A percentile compares a stretch with the other conserved stretches of the same genome.
These are phyloP conservation scores for Leptonema lineaticorne DNA, from an alignment of 1,140 invertebrate species.

Conservation along the genomic window DNA sequence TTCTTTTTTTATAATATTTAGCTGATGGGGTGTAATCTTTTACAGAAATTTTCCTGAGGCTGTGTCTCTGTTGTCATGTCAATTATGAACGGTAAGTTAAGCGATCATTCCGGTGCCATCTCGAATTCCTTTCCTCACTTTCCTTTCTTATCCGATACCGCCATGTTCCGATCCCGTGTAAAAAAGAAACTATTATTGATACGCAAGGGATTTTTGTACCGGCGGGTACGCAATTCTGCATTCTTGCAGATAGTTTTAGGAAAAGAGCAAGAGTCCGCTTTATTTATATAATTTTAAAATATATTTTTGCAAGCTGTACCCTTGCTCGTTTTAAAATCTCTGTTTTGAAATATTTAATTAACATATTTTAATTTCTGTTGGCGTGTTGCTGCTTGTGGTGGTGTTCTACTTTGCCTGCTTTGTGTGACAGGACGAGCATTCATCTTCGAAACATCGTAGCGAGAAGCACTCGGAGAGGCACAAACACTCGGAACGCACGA, in stretches of 20 bases:
- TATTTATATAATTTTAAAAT: not conserved
- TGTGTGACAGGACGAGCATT: slow-evolving; percentile 60
- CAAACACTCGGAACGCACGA: slow-evolving; percentile 45
- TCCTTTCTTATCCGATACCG: slow-evolving; percentile 9
- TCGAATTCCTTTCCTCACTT: not conserved
- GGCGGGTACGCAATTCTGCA: slow-evolving; percentile 16
- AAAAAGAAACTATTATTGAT: slow-evolving; percentile 1
- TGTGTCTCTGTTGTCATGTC: slow-evolving; percentile 55
- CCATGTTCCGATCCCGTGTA: too few species aligned
- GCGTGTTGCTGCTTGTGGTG: slow-evolving; percentile 57
- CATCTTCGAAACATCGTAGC: slow-evolving; percentile 56
- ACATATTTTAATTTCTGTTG: slow-evolving; percentile 58
- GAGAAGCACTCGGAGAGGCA: slow-evolving; percentile 51
- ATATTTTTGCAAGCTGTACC: not conserved
- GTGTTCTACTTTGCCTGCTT: slow-evolving; percentile 57
- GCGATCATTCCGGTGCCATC: slow-evolving; percentile 17
- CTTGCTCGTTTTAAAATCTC: slow-evolving; percentile 5
- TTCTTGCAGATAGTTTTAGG: slow-evolving; percentile 2
- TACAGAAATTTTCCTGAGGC: slow-evolving; percentile 59
- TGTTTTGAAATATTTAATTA: slow-evolving; percentile 45
- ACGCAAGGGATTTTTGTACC: slow-evolving; percentile 1
- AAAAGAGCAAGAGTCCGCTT: slow-evolving; percentile 21
- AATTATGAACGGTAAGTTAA: slow-evolving; percentile 56
- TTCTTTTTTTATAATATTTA: slow-evolving; percentile 32
- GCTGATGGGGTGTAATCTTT: slow-evolving; percentile 59